Conservation (phyloP, 2,797 vertebrate species). For the Myotis daubentonii region DNA sequence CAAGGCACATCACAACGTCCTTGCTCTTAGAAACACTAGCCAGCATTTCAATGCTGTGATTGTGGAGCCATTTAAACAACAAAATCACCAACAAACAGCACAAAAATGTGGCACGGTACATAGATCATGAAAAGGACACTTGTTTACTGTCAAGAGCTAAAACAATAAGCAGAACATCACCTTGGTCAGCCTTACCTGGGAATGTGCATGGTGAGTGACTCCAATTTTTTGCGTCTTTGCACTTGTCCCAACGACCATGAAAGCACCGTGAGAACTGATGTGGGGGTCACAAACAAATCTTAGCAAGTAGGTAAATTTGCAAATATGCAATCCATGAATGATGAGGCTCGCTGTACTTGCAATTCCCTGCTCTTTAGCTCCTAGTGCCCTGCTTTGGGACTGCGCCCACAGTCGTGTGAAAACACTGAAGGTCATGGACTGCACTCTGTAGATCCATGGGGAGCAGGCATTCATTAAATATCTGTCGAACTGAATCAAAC, state of each 20-base stretch:
- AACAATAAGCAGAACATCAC: not conserved
- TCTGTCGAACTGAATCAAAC: not conserved
- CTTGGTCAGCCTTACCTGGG: not conserved
- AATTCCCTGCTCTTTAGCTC: not conserved
- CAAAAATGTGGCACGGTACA: not conserved
- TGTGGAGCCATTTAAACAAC: not conserved
- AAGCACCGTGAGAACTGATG: not conserved
- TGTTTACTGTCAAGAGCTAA: not conserved
- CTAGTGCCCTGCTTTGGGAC: not conserved
- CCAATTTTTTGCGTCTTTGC: not conserved
- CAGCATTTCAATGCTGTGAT: not conserved
- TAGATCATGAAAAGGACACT: not conserved
- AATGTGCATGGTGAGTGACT: not conserved
- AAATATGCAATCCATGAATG: not conserved
- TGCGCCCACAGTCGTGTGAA: accelerated
- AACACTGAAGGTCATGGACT: not conserved
- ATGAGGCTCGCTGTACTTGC: not conserved
- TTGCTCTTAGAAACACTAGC: not conserved
- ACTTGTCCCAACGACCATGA: not conserved
- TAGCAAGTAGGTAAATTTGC: not conserved
- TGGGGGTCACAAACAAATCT: not conserved
- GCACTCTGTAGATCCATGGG: not conserved
- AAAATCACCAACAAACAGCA: conserved; percentile 16
- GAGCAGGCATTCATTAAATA: not conserved
- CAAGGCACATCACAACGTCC: not conserved